phyloP scores from a whole-genome alignment of 2,113 vertebrate species.

The Hyla sarda region DNA sequence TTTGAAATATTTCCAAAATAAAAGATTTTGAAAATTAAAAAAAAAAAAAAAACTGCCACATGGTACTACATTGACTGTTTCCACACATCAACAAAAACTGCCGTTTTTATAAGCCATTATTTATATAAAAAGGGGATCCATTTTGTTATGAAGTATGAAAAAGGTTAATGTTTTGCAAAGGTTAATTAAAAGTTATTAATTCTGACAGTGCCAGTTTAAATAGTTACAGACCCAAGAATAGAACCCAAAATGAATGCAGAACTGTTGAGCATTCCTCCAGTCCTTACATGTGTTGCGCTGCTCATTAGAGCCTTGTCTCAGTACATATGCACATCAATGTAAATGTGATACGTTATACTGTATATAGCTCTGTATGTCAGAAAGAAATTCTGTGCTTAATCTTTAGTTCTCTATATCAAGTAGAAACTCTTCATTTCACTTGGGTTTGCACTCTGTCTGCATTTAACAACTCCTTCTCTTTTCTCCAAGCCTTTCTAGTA shows the following conservation, averaged over 20 bases:
- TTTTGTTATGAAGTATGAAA: too few species aligned
- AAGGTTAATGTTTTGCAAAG: too few species aligned
- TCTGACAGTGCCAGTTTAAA: too few species aligned
- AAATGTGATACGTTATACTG: background rate
- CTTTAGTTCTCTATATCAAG: background rate
- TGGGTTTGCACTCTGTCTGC: background rate
- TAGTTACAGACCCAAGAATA: background rate
- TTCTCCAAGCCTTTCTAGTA: constrained; percentile 15
- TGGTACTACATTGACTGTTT: too few species aligned
- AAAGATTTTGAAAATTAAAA: too few species aligned
- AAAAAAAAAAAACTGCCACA: too few species aligned
- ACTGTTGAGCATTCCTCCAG: background rate
- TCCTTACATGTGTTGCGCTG: background rate
- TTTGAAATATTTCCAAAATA: too few species aligned
- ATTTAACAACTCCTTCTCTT: background rate
- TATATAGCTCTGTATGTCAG: background rate
- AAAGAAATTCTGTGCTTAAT: background rate
- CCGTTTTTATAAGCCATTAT: too few species aligned
- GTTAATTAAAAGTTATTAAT: too few species aligned
- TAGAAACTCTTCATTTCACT: background rate
- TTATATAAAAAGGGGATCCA: too few species aligned
- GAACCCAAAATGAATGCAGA: background rate
- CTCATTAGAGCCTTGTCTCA: background rate
- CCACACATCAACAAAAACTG: too few species aligned
- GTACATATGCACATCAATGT: background rate